Evolutionary conservation across 2,797 vertebrate species (phyloP).

Genomic region (Thamnophis elegans): DNA sequence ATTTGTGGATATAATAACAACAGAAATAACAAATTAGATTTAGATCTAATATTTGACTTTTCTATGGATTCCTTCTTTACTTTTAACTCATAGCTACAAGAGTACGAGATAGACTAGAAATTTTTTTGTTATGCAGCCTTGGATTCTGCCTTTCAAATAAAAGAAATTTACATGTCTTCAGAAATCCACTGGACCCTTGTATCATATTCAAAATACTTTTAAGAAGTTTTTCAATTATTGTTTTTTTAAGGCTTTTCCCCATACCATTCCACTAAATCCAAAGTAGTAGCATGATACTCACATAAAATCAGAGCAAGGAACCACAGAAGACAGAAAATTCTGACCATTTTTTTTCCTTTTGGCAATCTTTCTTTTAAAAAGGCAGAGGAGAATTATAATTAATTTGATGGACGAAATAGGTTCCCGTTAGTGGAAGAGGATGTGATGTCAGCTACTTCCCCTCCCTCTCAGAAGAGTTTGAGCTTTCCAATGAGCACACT

Average conservation of each 20-base stretch:
- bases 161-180: not conserved
- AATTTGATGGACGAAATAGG: not conserved
- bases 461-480: accelerated
- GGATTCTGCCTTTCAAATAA: not conserved
- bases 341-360: conserved; percentile 15
- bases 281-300: conserved; percentile 12
- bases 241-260: accelerated
- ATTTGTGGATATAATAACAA: not conserved
- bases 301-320: conserved; percentile 26
- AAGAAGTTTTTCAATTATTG: not conserved
- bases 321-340: not conserved
- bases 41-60: not conserved
- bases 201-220: not conserved
- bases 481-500: not conserved
- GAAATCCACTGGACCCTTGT: not conserved
- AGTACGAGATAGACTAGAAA: not conserved
- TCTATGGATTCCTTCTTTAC: accelerated
- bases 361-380: accelerated
- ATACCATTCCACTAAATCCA: not conserved
- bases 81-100: not conserved
- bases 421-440: conserved; percentile 32
- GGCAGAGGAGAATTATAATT: not conserved
- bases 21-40: not conserved
- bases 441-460: conserved; percentile 57
- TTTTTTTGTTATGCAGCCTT: not conserved